Percentiles rank a stretch among this genome's conserved stretches.
Evolutionary conservation across 2,888 invertebrate species (phyloP).

Genomic region (Tipula confusa): DNA sequence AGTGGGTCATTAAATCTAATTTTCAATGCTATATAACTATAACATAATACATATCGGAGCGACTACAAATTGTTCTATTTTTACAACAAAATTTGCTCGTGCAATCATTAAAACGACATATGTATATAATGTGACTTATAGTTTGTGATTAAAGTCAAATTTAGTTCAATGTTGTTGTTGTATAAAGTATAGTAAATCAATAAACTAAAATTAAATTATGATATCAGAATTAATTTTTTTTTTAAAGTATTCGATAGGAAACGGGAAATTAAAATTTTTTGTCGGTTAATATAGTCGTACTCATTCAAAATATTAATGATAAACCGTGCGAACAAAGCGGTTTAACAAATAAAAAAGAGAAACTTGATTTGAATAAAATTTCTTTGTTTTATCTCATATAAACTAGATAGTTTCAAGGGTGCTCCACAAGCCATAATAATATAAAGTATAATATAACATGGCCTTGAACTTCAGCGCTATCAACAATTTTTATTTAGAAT

Average conservation of each 20-base stretch:
- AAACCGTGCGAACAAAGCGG: neutral
- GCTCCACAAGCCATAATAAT: neutral
- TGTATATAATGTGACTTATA: neutral
- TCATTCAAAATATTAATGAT: neutral
- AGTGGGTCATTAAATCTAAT: neutral
- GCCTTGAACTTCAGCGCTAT: neutral
- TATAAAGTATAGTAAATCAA: neutral
- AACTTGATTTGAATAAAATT: neutral
- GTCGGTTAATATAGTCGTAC: neutral
- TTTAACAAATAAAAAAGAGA: slow-evolving; percentile 4
- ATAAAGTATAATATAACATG: neutral
- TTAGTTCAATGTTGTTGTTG: neutral
- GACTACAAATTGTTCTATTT: neutral
- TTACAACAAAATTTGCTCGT: neutral
- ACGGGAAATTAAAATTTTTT: neutral
- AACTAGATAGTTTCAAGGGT: neutral
- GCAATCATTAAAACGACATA: neutral
- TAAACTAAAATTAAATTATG: neutral
- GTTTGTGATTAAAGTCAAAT: neutral
- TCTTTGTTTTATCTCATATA: neutral
- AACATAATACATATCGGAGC: neutral
- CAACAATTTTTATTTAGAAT: neutral
- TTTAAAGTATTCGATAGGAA: too few relatives aligned
- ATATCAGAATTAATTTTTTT: neutral
- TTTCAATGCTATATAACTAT: too few relatives aligned